Base-by-base conservation (phyloP, 1,140 invertebrate genomes). In the Olivierus martensii region DNA sequence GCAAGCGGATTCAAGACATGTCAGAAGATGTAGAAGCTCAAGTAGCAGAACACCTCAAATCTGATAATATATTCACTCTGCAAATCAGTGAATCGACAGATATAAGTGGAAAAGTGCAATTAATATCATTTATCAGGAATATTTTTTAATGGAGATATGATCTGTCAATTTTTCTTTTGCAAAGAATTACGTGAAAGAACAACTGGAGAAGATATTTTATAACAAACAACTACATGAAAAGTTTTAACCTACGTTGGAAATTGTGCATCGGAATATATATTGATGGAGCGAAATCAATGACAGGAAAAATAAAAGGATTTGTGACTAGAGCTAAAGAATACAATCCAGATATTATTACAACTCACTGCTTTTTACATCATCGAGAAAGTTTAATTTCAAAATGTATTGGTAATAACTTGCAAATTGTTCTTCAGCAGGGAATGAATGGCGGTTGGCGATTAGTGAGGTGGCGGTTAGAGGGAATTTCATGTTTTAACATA, bases 81-180 rank as follows among this genome's bases (percentile, higher is more conserved):
- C 42, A 58, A 52, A 41, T 52, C 21, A 49, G 51, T 52, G 53
- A 58, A 52, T 48, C 57, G 17, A 58, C 49, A 34, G 47, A 55
- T 45, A 51, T 58, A 43, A 55, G 46, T 36, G 28, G 47, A 28
- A 51, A 47, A 38, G 57, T 44, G 12, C 38, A 28, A 28, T 28
- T 28, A 52, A 35, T 49, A 52, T 43, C 44, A 43, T 58, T 56
- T 37, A 44, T 58, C 41, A 21, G 38, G 15, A 52, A 52, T 56
- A 52, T 56, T 55, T 3, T 28, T 43, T 37, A 44, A 48, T 46
- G 37, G 48, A 39, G 39, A 49, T 45, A 55, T 56, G 19, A 48
- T 58, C 34, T 49, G 52, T 49, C 44, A 58, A 43, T 52, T 49
- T 51, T 50, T 56, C 21, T 51, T 49, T 43, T 51, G 52, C 36